phyloP scores from a whole-genome alignment of 2,888 invertebrate species.

The Cordylochernes scorpioides region DNA sequence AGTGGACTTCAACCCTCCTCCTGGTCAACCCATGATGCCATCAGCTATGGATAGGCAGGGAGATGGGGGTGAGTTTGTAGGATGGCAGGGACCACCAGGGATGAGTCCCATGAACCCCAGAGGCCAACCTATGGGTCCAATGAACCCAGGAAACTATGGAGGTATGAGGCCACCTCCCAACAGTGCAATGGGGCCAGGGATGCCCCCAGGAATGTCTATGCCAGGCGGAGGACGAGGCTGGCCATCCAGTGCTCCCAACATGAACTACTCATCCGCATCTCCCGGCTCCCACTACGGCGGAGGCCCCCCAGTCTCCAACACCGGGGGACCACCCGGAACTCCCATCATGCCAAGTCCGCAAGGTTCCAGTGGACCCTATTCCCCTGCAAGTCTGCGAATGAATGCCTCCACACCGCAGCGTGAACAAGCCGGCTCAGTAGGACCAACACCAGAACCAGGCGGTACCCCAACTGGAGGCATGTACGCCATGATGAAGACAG shows the following conservation, averaged over 20 bases:
- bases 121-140: constrained; percentile 23
- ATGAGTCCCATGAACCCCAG: constrained; percentile 62
- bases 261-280: constrained; percentile 87
- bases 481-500: constrained; percentile 77
- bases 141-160: constrained; percentile 23
- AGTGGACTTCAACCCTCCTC: constrained; percentile 56
- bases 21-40: constrained; percentile 86
- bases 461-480: constrained; percentile 74
- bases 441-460: constrained; percentile 59
- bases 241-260: too few species aligned
- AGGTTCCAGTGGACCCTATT: constrained; percentile 26
- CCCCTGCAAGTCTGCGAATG: constrained; percentile 21
- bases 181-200: constrained; percentile 56
- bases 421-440: too few species aligned
- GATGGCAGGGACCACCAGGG: constrained; percentile 28
- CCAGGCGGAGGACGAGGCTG: too few species aligned
- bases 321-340: constrained; percentile 84
- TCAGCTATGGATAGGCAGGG: constrained; percentile 78
- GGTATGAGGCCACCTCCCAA: constrained; percentile 35
- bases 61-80: constrained; percentile 31
- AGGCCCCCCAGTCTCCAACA: constrained; percentile 60
- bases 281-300: constrained; percentile 65
- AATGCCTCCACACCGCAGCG: constrained; percentile 17
- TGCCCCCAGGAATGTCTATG: too few species aligned
- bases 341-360: constrained; percentile 97